A percentile compares a stretch with the other conserved stretches of the same genome.
These are phyloP conservation scores for Sericinus montela DNA, from an alignment of 2,888 invertebrate genomes.

Conservation along the genomic window DNA sequence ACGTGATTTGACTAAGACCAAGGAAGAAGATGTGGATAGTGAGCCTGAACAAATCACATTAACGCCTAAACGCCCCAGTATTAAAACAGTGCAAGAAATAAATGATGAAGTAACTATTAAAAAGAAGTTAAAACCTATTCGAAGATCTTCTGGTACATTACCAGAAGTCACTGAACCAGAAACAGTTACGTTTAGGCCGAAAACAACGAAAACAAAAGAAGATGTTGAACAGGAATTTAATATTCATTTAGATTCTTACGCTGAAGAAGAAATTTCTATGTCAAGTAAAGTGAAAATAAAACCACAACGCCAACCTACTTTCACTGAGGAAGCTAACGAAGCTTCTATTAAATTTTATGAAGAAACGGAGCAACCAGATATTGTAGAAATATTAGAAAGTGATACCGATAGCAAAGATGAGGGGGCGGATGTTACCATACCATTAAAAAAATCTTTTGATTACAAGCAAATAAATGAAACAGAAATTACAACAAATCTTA, in stretches of 20 bases:
- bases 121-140: slow-evolving; percentile 84
- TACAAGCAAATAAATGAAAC: slow-evolving; percentile 46
- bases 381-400: slow-evolving; percentile 70
- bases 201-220: slow-evolving; percentile 87
- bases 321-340: slow-evolving; percentile 88
- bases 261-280: slow-evolving; percentile 93
- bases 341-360: slow-evolving; percentile 83
- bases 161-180: slow-evolving; percentile 87
- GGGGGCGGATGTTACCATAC: slow-evolving; percentile 52
- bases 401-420: slow-evolving; percentile 66
- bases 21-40: slow-evolving; percentile 39
- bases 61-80: slow-evolving; percentile 57
- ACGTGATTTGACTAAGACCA: slow-evolving; percentile 27
- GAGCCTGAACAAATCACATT: slow-evolving; percentile 64
- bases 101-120: slow-evolving; percentile 84
- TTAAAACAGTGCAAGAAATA: slow-evolving; percentile 74
- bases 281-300: slow-evolving; percentile 89
- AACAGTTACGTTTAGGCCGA: slow-evolving; percentile 89
- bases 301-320: slow-evolving; percentile 85
- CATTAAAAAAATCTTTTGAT: slow-evolving; percentile 51
- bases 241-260: slow-evolving; percentile 90
- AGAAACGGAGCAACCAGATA: slow-evolving; percentile 54
- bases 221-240: slow-evolving; percentile 94
- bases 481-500: slow-evolving; percentile 60
- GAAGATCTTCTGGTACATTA: slow-evolving; percentile 82